Conservation (phyloP, 2,113 vertebrate genomes). For the human (Homo sapiens) region GRCh38 chr1:65149501-65150000, state of each 20-base stretch:
- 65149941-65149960: not conserved
- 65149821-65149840: not conserved
- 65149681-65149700: not conserved
- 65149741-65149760: not conserved
- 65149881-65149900: not conserved
- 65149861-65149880: not conserved
- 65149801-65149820: not conserved
- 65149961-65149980: not conserved
- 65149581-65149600: not conserved
- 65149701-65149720: constrained; percentile 8
- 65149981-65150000: not conserved
- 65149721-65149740: not conserved
- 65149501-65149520: not conserved
- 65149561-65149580: not conserved
- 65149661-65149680: not conserved
- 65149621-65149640: not conserved
- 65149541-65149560: not conserved
- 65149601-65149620: not conserved
- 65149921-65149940: not conserved
- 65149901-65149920: not conserved
- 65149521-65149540: not conserved
- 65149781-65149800: not conserved
- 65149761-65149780: not conserved
- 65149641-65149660: not conserved
- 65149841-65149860: not conserved